Evolutionary conservation across 2,888 invertebrate species (phyloP), one percentile per base, ranked within the genome.

Genomic region (Scaptodrosophila latifasciaeformis): DNA sequence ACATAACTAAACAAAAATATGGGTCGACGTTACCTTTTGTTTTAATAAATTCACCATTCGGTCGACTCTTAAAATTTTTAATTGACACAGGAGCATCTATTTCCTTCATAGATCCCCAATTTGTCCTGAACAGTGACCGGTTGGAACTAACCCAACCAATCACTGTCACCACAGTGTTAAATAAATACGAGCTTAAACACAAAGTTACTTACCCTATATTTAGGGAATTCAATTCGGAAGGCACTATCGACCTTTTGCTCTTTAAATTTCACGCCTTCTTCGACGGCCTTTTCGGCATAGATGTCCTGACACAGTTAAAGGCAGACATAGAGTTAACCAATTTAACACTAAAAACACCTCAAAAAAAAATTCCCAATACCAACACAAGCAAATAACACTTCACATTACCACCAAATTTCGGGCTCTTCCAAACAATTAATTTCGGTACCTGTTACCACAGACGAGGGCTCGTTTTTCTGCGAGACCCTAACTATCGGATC

Each of bases 221-320:
- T 27, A 24, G 29, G 13, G 42, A 42, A 24, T 24, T 42, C 7
- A 19, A 42, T 24, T n/a, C 12, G 13, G 10, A 24, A 3, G 43
- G 43, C 1, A 43, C 2, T 2, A 12, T 43, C 7, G 5, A 9
- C 1, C 29, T 43, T n/a, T 6, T 43, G 2, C 5, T 27, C 2
- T 43, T 43, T 24, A 24, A 43, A 29, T 43, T 24, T 27, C 43
- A 43, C 17, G 3, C 2, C 6, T 43, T 13, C 29, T 43, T 43
- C 29, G 29, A 43, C 13, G 43, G 43, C 10, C 21, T 43, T 9
- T 7, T 43, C 4, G 43, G 43, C 7, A 24, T 43, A 13, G 43
- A 43, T 10, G 12, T 24, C n/a, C 12, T 42, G 5, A 4, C 7
- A 9, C 13, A 17, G 7, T 9, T 42, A 42, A 19, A 19, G 19